Evolutionary conservation across 2,797 vertebrate genomes (phyloP).

Genomic region (Crenuchus spilurus): DNA sequence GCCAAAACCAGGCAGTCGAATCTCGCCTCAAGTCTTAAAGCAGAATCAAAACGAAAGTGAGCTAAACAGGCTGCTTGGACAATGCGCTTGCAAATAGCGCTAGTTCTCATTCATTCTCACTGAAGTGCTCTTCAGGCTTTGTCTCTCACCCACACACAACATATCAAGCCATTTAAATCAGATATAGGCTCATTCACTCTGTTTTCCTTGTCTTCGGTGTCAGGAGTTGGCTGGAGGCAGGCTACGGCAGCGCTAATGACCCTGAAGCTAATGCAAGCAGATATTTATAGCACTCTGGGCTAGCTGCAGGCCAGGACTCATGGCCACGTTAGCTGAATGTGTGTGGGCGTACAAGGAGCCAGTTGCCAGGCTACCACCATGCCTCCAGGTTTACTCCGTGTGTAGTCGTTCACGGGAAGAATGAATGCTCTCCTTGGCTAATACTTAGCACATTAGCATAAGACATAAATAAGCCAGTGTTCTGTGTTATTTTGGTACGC

Average conservation of each 20-base stretch:
- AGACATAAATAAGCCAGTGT: background rate
- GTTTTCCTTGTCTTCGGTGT: constrained; percentile 22
- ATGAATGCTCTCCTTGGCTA: background rate
- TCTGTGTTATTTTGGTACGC: background rate
- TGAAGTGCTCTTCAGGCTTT: background rate
- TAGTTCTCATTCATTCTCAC: background rate
- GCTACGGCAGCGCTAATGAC: constrained; percentile 40
- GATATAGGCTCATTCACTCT: constrained; percentile 34
- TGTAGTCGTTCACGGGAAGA: constrained; percentile 4
- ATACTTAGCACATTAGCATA: background rate
- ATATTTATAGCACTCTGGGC: constrained; percentile 51
- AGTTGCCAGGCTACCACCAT: constrained; percentile 57
- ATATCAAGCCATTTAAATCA: constrained; percentile 36
- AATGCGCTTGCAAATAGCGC: background rate
- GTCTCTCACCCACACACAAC: constrained; percentile 11
- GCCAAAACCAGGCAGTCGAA: background rate
- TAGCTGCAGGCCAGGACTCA: constrained; percentile 40
- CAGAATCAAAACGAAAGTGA: background rate
- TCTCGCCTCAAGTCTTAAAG: no score
- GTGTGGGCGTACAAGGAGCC: constrained; percentile 48
- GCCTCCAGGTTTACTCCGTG: constrained; percentile 34
- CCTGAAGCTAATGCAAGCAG: constrained; percentile 39
- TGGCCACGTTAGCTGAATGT: constrained; percentile 33
- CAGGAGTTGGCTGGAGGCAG: constrained; percentile 36
- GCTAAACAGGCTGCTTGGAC: background rate